Conservation (phyloP, 2,888 invertebrate genomes). For the Lasioglossum leucozonium region DNA sequence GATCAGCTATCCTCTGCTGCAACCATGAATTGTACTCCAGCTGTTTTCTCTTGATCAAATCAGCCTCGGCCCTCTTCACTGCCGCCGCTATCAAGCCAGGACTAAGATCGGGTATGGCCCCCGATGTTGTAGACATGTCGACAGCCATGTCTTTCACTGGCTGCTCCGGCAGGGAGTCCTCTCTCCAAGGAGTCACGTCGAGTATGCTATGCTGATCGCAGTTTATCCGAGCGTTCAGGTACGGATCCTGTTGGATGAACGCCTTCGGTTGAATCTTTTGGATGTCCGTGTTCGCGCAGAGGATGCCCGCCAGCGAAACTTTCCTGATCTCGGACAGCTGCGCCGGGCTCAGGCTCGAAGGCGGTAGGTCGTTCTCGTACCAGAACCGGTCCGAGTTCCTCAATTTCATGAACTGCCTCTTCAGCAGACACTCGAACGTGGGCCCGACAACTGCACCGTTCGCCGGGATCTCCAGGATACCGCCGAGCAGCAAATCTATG, state of each 20-base stretch:
- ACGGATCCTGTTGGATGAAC: conserved; percentile 94
- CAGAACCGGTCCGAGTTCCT: conserved; percentile 96
- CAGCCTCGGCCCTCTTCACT: conserved; percentile 91
- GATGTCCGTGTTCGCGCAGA: conserved; percentile 91
- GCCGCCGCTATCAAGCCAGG: conserved; percentile 91
- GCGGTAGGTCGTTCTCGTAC: conserved; percentile 97
- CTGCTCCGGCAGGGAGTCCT: conserved; percentile 82
- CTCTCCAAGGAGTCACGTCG: conserved; percentile 90
- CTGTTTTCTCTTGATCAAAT: conserved; percentile 90
- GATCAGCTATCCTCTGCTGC: conserved; percentile 87
- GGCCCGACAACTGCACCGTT: conserved; percentile 94
- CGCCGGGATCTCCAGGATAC: conserved; percentile 91
- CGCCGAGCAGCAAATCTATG: conserved; percentile 94
- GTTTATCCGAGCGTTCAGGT: conserved; percentile 90
- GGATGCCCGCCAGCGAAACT: conserved; percentile 91
- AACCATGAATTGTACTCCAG: conserved; percentile 94
- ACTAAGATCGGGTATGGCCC: conserved; percentile 87
- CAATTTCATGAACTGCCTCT: conserved; percentile 92
- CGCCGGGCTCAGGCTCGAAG: conserved; percentile 91
- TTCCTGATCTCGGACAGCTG: conserved; percentile 93
- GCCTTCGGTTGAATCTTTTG: conserved; percentile 93
- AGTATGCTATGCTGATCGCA: conserved; percentile 90
- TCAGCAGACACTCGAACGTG: conserved; percentile 94
- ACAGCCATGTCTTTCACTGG: conserved; percentile 78
- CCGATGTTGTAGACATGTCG: conserved; percentile 31